A percentile compares a stretch with the other conserved stretches of the same genome.
These are phyloP conservation scores for Cuniculus paca DNA, from an alignment of 2,797 vertebrate species.

Conservation along the genomic window DNA sequence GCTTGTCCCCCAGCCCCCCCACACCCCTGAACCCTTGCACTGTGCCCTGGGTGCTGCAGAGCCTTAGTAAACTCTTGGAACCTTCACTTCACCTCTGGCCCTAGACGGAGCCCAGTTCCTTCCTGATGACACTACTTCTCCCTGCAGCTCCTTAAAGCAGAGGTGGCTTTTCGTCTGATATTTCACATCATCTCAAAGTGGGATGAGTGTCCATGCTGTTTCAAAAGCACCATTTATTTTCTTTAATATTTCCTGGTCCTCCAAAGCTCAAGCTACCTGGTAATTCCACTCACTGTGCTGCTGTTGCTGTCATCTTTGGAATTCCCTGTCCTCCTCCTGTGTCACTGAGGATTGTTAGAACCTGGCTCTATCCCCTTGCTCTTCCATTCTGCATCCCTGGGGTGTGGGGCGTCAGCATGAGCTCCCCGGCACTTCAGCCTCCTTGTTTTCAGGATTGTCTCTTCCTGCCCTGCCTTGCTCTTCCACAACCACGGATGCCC, in stretches of 20 bases:
- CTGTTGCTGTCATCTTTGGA: neutral
- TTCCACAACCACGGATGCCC: no score
- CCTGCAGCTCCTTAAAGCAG: neutral
- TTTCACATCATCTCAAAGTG: neutral
- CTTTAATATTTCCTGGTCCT: neutral
- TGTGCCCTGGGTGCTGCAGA: neutral
- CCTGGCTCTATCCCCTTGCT: neutral
- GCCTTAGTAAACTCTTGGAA: neutral
- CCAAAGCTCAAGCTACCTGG: neutral
- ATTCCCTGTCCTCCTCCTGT: neutral
- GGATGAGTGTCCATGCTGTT: neutral
- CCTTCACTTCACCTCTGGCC: neutral
- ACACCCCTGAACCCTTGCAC: no score
- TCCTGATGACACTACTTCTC: neutral
- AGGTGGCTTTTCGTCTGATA: neutral
- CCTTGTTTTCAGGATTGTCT: neutral
- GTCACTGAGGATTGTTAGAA: neutral
- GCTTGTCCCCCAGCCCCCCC: fast-evolving
- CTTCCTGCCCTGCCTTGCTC: neutral
- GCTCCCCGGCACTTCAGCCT: neutral
- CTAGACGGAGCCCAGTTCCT: neutral
- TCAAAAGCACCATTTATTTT: neutral
- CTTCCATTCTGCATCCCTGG: neutral
- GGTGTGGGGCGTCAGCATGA: no score
- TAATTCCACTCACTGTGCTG: neutral